Evolutionary conservation across 2,113 vertebrate genomes (phyloP).

Genomic region (Dunckerocampus dactyliophorus): DNA sequence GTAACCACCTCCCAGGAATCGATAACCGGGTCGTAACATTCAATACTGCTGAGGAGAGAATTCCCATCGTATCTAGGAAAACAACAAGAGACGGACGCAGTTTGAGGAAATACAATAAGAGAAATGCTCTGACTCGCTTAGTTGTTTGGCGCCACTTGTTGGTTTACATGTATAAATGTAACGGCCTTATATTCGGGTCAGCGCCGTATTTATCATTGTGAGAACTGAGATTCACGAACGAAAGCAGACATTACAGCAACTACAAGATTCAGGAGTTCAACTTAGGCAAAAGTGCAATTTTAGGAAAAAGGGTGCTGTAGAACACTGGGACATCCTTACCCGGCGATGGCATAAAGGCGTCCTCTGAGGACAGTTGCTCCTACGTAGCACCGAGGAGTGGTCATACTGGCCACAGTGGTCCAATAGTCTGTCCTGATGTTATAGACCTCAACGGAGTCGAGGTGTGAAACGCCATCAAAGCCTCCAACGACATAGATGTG

Average conservation of each 20-base stretch:
- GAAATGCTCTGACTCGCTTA: too few species aligned
- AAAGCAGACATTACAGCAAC: too few species aligned
- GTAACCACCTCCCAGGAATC: slow-evolving; percentile 98
- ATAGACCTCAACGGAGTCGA: slow-evolving; percentile 94
- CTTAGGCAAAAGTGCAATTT: too few species aligned
- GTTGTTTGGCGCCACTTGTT: too few species aligned
- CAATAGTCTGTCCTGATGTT: slow-evolving; percentile 97
- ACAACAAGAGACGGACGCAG: slow-evolving; percentile 4
- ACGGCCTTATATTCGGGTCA: too few species aligned
- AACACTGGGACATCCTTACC: slow-evolving; percentile 69
- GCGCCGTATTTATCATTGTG: too few species aligned
- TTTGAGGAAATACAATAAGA: background rate
- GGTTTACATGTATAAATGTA: too few species aligned
- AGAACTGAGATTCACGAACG: too few species aligned
- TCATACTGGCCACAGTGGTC: slow-evolving; percentile 95
- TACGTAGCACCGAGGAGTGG: slow-evolving; percentile 94
- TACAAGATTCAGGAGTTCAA: too few species aligned
- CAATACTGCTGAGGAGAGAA: slow-evolving; percentile 95
- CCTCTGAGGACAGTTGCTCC: slow-evolving; percentile 94
- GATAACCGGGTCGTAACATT: slow-evolving; percentile 97
- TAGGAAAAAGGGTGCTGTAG: too few species aligned
- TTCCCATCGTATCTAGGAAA: slow-evolving; percentile 89
- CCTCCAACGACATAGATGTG: slow-evolving; percentile 97
- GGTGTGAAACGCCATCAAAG: slow-evolving; percentile 92
- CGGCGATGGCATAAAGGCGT: slow-evolving; percentile 92